phyloP scores from a whole-genome alignment of 2,888 invertebrate genomes.

The Tipula unca region DNA sequence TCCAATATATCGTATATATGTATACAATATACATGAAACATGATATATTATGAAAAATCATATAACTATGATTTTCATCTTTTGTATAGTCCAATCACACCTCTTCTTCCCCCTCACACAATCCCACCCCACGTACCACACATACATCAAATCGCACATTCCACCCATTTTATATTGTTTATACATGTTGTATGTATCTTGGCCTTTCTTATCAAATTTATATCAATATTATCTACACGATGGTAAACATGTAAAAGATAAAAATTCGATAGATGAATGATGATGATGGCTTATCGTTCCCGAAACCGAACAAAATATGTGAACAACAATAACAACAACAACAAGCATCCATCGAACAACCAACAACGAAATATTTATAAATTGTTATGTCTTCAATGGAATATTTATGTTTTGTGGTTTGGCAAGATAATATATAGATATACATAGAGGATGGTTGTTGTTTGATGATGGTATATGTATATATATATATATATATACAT shows the following conservation, averaged over 20 bases:
- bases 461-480: not conserved
- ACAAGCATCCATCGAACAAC: not conserved
- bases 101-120: not conserved
- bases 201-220: conserved; percentile 14
- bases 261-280: conserved; percentile 8
- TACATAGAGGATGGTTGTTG: not conserved
- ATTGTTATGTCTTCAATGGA: not conserved
- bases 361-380: not conserved
- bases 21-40: not conserved
- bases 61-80: conserved; percentile 4
- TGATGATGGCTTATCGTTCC: conserved; percentile 8
- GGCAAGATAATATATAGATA: not conserved
- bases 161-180: not conserved
- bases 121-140: not conserved
- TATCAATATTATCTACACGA: conserved; percentile 8
- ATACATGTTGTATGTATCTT: not conserved
- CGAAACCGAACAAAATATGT: not conserved
- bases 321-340: not conserved
- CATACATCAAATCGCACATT: not conserved
- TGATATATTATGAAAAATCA: not conserved
- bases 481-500: no score
- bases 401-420: not conserved
- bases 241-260: conserved; percentile 14
- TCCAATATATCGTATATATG: not conserved
- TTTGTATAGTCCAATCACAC: not conserved